A percentile compares a stretch with the other conserved stretches of the same genome.
Evolutionary conservation across 2,888 invertebrate genomes (phyloP).

Genomic region (Mesorhabditis sp.): DNA sequence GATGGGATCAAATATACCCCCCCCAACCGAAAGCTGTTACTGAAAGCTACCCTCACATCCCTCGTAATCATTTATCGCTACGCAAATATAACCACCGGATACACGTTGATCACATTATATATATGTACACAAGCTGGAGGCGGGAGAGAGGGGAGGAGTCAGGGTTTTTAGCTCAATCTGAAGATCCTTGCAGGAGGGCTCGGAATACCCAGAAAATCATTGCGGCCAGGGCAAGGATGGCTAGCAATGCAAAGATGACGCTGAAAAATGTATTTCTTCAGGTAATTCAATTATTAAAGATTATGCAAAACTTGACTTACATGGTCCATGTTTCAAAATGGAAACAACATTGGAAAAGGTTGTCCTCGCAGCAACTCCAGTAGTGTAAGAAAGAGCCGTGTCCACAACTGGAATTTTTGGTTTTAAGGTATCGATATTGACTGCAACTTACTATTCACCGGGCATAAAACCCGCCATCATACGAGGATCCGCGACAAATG

Average conservation of each 20-base stretch:
- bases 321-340: slow-evolving; percentile 54
- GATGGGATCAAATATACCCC: too few relatives aligned
- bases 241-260: not conserved
- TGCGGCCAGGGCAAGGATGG: not conserved
- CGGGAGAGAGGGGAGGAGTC: too few relatives aligned
- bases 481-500: slow-evolving; percentile 20
- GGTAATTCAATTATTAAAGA: too few relatives aligned
- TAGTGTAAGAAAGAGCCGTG: slow-evolving; percentile 53
- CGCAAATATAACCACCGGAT: too few relatives aligned
- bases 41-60: too few relatives aligned
- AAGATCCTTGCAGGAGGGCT: not conserved
- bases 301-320: slow-evolving; percentile 25
- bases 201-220: slow-evolving; percentile 2
- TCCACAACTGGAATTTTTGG: slow-evolving; percentile 41
- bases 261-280: not conserved
- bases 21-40: too few relatives aligned
- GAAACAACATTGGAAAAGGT: slow-evolving; percentile 54
- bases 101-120: too few relatives aligned
- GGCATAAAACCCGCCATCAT: not conserved
- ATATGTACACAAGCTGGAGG: too few relatives aligned
- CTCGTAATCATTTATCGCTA: too few relatives aligned
- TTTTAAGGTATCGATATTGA: not conserved
- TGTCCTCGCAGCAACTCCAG: slow-evolving; percentile 53
- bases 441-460: not conserved
- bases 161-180: not conserved